Evolutionary conservation across 2,797 vertebrate genomes (phyloP), one percentile per base, ranked within the genome.

Genomic region (Bovichtus diacanthus): DNA sequence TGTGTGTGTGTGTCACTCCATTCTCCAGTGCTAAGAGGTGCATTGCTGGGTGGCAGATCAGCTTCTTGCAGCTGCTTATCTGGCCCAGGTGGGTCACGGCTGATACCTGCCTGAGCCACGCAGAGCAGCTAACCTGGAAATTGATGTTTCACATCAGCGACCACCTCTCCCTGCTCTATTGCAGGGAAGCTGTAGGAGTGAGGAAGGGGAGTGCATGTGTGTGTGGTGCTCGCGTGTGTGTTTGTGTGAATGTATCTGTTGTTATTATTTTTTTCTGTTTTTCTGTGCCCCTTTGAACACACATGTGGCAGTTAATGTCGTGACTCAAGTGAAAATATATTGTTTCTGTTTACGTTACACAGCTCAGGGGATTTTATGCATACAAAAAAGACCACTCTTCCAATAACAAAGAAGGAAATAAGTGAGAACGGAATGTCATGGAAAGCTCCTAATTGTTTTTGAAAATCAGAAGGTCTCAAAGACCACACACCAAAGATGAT

Each of bases 51-150:
- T 89, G 88, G 87, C 81, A 87, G 94, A 95, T 95, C 95, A 93
- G 93, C 91, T 83, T 93, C 87, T 87, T 85, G 87, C 94, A 95
- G 94, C 95, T 94, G 94, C 92, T 96, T 95, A 95, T 95, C 95
- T 90, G 89, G 88, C 84, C 88, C 94, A 95, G 94, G 95, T 96
- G 95, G 94, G 95, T 94, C 92, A 93, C 87, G 81, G 92, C 94
- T 95, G 95, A 96, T 96, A 95, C 95, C 94, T 95, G 93, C 93
- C 89, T 85, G 90, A 94, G 94, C 89, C 90, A 91, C 91, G 79
- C 93, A 91, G 94, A 94, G 95, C 95, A 95, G 93, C 94, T 95
- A 95, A 95, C 95, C 95, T 95, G 93, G 95, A 96, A 96, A 95
- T 96, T 95, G 93, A 94, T 94, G 95, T 95, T 95, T 95, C 95